Percentiles rank a stretch among this genome's conserved stretches.
These are phyloP conservation scores for Resseliella maxima DNA, from an alignment of 2,888 invertebrate genomes.

Conservation along the genomic window DNA sequence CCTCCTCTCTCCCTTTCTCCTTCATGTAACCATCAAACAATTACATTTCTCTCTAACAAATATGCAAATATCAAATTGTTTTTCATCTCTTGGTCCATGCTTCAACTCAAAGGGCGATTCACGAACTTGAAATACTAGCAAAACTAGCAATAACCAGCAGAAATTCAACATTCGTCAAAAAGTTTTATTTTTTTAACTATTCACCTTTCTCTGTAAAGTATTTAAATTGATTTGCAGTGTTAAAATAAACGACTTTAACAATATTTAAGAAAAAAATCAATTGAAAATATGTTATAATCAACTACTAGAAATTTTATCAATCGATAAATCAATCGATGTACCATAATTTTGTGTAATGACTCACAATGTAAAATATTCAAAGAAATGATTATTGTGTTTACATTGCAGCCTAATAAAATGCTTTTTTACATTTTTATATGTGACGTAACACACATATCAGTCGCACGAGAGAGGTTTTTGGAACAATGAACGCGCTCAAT, in stretches of 20 bases:
- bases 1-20: background rate
- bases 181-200: too few species aligned
- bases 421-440: background rate
- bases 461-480: slow-evolving; percentile 35
- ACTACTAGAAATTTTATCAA: background rate
- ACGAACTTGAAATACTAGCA: too few species aligned
- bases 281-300: too few species aligned
- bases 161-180: too few species aligned
- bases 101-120: background rate
- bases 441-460: background rate
- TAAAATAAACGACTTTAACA: too few species aligned
- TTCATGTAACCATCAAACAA: background rate
- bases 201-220: too few species aligned
- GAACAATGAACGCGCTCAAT: slow-evolving; percentile 42
- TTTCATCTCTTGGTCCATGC: background rate
- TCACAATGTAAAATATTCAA: background rate
- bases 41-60: background rate
- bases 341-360: slow-evolving; percentile 32
- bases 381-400: background rate
- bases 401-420: too few species aligned
- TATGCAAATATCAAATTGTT: background rate
- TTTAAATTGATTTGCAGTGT: too few species aligned
- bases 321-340: background rate
- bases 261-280: too few species aligned
- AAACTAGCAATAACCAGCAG: too few species aligned